Evolutionary conservation across 2,797 vertebrate genomes (phyloP).

Genomic region (Telmatherina bonti): DNA sequence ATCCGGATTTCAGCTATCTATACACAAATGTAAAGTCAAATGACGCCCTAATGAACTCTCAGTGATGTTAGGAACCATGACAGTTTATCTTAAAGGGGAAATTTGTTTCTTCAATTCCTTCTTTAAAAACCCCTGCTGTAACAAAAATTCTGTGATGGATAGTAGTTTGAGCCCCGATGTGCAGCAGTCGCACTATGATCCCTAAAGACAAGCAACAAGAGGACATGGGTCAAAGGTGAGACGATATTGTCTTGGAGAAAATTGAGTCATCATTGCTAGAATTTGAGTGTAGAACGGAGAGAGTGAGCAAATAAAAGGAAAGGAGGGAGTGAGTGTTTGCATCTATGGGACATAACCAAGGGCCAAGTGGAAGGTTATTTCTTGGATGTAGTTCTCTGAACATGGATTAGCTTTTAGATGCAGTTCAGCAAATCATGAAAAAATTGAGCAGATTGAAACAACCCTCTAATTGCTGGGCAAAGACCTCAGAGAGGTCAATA

Average conservation of each 20-base stretch:
- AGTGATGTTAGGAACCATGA: neutral
- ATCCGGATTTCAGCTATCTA: neutral
- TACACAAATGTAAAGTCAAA: neutral
- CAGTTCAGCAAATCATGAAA: neutral
- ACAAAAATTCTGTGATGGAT: slow-evolving; percentile 28
- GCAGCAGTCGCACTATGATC: slow-evolving; percentile 8
- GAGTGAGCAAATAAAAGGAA: slow-evolving; percentile 2
- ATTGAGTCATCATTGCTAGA: slow-evolving; percentile 37
- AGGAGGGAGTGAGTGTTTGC: slow-evolving; percentile 10
- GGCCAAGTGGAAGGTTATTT: neutral
- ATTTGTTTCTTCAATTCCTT: neutral
- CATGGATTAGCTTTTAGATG: neutral
- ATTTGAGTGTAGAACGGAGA: slow-evolving; percentile 29
- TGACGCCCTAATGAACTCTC: no score
- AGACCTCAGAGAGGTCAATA: neutral
- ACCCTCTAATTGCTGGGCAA: slow-evolving; percentile 3
- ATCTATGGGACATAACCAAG: slow-evolving; percentile 5
- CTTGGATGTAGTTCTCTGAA: neutral
- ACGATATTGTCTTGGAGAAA: slow-evolving; percentile 24
- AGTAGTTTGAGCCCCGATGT: slow-evolving; percentile 31
- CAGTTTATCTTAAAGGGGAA: neutral
- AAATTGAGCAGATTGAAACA: neutral
- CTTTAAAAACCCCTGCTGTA: slow-evolving; percentile 12
- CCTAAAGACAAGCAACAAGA: slow-evolving; percentile 8
- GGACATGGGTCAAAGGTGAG: slow-evolving; percentile 55